Conservation (phyloP, 2,113 vertebrate species). For the Dromaius novaehollandiae region DNA sequence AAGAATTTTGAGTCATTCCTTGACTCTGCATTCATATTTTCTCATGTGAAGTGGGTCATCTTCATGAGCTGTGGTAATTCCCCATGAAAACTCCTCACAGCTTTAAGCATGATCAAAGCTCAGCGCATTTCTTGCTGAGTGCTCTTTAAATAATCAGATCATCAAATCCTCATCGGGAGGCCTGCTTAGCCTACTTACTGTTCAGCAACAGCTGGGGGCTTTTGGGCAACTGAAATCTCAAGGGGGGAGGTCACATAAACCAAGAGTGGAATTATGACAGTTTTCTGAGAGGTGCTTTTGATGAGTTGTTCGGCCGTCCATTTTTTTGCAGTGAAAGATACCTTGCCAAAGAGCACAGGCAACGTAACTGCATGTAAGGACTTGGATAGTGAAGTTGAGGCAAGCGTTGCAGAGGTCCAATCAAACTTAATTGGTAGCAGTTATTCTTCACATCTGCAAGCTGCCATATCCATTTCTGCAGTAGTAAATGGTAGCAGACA, state of each 20-base stretch:
- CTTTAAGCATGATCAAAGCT: background rate
- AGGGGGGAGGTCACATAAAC: background rate
- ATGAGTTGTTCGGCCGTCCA: background rate
- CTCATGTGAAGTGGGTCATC: background rate
- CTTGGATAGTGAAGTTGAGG: background rate
- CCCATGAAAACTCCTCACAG: background rate
- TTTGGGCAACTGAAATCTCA: background rate
- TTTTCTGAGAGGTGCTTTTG: background rate
- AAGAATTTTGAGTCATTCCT: background rate
- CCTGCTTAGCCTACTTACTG: background rate
- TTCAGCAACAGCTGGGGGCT: background rate
- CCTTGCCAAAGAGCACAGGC: background rate
- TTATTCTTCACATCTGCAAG: background rate
- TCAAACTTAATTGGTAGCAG: fast-evolving
- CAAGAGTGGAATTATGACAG: background rate
- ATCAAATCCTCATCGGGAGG: fast-evolving
- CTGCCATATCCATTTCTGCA: background rate
- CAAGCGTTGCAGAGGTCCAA: background rate
- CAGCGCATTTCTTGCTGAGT: background rate
- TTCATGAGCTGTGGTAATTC: background rate
- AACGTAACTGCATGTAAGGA: background rate
- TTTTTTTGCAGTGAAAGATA: background rate
- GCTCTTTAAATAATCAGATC: background rate
- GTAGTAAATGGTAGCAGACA: background rate
- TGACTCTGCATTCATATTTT: background rate